These are phyloP conservation scores for Leptinotarsa juncta DNA, from an alignment of 2,888 invertebrate genomes.

Conservation along the genomic window DNA sequence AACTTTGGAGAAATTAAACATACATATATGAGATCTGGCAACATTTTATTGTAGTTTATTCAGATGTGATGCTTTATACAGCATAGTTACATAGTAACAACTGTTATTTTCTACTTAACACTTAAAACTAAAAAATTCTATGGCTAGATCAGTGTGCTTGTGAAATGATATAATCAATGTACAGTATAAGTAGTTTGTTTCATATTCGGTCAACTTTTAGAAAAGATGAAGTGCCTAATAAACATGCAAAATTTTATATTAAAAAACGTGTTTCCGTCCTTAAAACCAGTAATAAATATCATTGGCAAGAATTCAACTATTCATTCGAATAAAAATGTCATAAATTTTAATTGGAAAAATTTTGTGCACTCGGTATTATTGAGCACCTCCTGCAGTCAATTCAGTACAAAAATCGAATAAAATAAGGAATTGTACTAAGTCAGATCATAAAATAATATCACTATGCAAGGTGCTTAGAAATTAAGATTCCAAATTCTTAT, in stretches of 20 bases:
- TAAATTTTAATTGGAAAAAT: slow-evolving; percentile 45
- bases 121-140: slow-evolving; percentile 77
- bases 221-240: slow-evolving; percentile 60
- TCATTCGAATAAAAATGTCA: slow-evolving; percentile 6
- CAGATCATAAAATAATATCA: slow-evolving; percentile 57
- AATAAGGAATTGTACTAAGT: slow-evolving; percentile 50
- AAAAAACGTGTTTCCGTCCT: slow-evolving; percentile 55
- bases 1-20: background rate
- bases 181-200: slow-evolving; percentile 38
- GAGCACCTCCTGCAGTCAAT: slow-evolving; percentile 52
- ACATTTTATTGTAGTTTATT: slow-evolving; percentile 75
- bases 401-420: slow-evolving; percentile 44
- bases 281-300: slow-evolving; percentile 54
- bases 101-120: slow-evolving; percentile 71
- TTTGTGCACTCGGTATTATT: slow-evolving; percentile 50
- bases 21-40: slow-evolving; percentile 69
- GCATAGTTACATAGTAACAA: slow-evolving; percentile 80
- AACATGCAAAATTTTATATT: slow-evolving; percentile 59
- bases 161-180: slow-evolving; percentile 62
- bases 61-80: slow-evolving; percentile 73
- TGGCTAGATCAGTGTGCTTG: slow-evolving; percentile 66
- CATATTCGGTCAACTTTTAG: slow-evolving; percentile 57
- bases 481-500: slow-evolving; percentile 1
- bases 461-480: slow-evolving; percentile 52
- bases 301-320: slow-evolving; percentile 50